Conservation (phyloP, 2,888 invertebrate genomes). For the Ctenicera cuprea region DNA sequence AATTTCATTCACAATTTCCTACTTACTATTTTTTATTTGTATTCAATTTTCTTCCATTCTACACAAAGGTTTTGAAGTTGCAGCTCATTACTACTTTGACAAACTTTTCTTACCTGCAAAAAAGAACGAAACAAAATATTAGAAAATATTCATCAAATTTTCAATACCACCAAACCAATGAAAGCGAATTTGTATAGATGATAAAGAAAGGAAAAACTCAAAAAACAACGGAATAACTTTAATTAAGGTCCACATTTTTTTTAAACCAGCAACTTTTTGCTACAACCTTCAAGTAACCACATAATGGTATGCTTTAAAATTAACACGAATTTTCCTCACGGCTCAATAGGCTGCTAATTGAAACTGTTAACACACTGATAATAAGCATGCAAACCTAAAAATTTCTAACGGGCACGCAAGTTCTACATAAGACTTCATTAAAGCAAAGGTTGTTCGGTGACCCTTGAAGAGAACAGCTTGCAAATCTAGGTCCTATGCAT, state of each 20-base stretch:
- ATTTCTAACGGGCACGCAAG: conserved; percentile 30
- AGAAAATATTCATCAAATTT: too few relatives aligned
- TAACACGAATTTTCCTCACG: not conserved
- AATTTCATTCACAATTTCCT: too few relatives aligned
- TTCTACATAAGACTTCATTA: conserved; percentile 22
- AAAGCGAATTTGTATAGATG: too few relatives aligned
- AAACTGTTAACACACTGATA: conserved; percentile 17
- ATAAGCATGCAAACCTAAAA: conserved; percentile 2
- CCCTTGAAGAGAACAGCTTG: conserved; percentile 6
- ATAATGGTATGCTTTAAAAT: not conserved
- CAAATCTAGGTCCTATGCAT: not conserved
- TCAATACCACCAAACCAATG: too few relatives aligned
- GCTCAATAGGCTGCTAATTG: conserved; percentile 11
- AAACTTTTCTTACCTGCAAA: too few relatives aligned
- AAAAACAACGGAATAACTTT: too few relatives aligned
- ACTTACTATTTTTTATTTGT: too few relatives aligned
- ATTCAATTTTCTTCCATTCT: too few relatives aligned
- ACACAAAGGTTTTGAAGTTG: too few relatives aligned
- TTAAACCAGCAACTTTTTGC: not conserved
- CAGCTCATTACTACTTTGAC: too few relatives aligned
- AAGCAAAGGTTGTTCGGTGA: conserved; percentile 11
- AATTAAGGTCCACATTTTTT: conserved; percentile 7
- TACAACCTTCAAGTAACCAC: not conserved
- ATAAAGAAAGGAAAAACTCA: too few relatives aligned
- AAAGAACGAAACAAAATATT: too few relatives aligned